Conservation (phyloP, 2,113 vertebrate genomes). For the Cygnus atratus region DNA sequence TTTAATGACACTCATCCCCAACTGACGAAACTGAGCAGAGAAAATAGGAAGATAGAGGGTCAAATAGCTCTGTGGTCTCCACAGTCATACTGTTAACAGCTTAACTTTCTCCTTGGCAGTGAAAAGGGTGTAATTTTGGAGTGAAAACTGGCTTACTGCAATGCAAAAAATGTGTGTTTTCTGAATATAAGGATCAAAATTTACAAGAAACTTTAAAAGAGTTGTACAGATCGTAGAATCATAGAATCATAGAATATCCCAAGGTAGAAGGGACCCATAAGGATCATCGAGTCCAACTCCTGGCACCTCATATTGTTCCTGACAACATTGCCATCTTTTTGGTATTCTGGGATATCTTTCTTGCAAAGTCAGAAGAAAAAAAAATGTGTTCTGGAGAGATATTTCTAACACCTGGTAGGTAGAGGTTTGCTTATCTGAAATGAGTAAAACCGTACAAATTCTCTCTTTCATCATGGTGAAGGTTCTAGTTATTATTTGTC, state of each 20-base stretch:
- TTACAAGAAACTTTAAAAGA: background rate
- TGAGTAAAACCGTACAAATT: background rate
- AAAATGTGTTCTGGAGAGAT: background rate
- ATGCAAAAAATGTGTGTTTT: background rate
- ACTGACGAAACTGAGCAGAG: background rate
- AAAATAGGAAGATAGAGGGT: slow-evolving; percentile 17
- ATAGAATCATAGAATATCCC: too few relatives aligned
- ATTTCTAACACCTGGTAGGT: background rate
- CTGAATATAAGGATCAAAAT: background rate
- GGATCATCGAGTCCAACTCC: too few relatives aligned
- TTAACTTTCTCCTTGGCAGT: slow-evolving; percentile 14
- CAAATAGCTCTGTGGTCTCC: slow-evolving; percentile 13
- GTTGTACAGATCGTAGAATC: background rate
- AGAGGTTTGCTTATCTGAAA: background rate
- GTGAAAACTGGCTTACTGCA: background rate
- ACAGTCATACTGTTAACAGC: background rate
- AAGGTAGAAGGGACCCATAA: too few relatives aligned
- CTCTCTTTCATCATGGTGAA: background rate
- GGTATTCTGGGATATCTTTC: background rate
- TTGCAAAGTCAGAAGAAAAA: background rate
- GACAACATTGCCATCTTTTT: background rate
- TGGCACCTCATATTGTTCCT: background rate
- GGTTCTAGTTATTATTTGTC: background rate
- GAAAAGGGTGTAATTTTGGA: slow-evolving; percentile 8
- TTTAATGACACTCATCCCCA: background rate